These are phyloP conservation scores for Myrmecobius fasciatus DNA, from an alignment of 2,113 vertebrate species.

Conservation along the genomic window DNA sequence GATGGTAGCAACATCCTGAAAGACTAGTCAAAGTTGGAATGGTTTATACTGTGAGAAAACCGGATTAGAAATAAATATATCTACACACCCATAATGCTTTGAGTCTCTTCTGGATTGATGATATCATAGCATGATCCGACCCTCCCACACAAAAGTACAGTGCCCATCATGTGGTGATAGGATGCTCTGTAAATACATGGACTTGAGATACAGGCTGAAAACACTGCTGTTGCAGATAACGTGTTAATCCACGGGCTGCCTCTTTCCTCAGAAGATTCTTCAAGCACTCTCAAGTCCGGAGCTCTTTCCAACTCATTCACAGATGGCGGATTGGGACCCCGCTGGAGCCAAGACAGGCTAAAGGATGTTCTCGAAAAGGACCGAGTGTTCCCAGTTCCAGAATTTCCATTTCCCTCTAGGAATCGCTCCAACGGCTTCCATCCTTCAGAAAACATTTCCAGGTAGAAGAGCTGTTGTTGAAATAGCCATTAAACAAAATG, in stretches of 20 bases:
- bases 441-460: not conserved
- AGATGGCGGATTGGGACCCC: not conserved
- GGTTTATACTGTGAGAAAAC: not conserved
- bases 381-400: not conserved
- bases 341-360: not conserved
- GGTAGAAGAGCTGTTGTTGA: constrained; percentile 58
- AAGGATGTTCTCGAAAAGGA: constrained; percentile 16
- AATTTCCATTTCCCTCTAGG: not conserved
- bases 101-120: not conserved
- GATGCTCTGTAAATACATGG: not conserved
- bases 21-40: not conserved
- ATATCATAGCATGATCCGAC: not conserved
- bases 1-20: constrained; percentile 18
- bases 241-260: not conserved
- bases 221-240: not conserved
- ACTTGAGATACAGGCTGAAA: not conserved
- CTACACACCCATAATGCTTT: not conserved
- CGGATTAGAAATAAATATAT: not conserved
- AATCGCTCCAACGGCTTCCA: not conserved
- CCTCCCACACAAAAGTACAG: not conserved
- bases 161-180: not conserved
- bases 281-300: not conserved
- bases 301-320: constrained; percentile 25
- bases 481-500: constrained; percentile 65
- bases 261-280: not conserved